phyloP scores from a whole-genome alignment of 1,140 invertebrate genomes.

The Lasaia peninsularis region DNA sequence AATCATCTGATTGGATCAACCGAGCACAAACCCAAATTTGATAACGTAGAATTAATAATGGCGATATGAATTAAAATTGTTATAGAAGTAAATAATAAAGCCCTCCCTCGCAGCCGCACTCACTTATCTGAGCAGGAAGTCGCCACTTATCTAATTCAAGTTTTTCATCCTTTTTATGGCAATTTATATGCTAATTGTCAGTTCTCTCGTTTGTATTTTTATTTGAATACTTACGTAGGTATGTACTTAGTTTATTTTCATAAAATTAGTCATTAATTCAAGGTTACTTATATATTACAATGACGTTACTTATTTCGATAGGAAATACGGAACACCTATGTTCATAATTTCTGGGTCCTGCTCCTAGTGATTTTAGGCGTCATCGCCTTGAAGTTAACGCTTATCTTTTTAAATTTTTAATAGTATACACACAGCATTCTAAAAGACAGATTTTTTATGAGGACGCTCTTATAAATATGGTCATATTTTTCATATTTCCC shows the following conservation, averaged over 20 bases:
- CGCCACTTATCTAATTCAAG: constrained; percentile 50
- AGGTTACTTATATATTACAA: too few species aligned
- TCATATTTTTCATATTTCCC: too few species aligned
- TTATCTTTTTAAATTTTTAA: too few species aligned
- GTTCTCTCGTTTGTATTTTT: background rate
- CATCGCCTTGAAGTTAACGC: too few species aligned
- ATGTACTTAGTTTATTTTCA: background rate
- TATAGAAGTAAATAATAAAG: background rate
- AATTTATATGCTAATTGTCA: constrained; percentile 11
- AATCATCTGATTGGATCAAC: too few species aligned
- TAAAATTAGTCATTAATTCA: background rate
- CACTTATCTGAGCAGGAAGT: constrained; percentile 62
- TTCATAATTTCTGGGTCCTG: too few species aligned
- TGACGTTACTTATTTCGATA: background rate
- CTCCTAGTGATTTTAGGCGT: too few species aligned
- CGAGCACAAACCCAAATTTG: too few species aligned
- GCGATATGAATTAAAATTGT: background rate
- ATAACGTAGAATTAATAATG: background rate
- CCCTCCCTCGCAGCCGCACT: constrained; percentile 10
- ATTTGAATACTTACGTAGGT: background rate
- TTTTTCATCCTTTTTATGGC: constrained; percentile 37
- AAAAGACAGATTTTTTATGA: too few species aligned
- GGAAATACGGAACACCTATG: background rate
- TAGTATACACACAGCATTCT: too few species aligned
- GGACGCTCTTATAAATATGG: too few species aligned